A percentile compares a stretch with the other conserved stretches of the same genome.
phyloP scores from a whole-genome alignment of 1,140 invertebrate genomes.

The Phymorhynchus buccinoides region DNA sequence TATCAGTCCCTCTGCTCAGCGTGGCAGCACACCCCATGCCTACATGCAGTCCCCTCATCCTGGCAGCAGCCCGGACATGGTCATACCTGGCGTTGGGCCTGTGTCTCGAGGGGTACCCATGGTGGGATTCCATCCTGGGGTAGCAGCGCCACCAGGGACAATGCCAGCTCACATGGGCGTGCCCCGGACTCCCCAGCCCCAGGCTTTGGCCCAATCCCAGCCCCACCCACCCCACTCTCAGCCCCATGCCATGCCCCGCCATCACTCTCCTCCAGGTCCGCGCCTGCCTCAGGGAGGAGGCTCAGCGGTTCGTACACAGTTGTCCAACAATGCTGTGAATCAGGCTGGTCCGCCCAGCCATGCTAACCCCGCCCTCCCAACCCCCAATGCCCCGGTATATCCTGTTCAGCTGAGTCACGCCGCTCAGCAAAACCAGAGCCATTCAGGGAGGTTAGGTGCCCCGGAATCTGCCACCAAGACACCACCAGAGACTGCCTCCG shows the following conservation, averaged over 20 bases:
- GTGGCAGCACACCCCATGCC: neutral
- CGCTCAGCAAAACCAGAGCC: neutral
- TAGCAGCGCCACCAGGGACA: neutral
- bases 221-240: neutral
- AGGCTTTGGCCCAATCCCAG: neutral
- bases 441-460: neutral
- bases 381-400: neutral
- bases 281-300: conserved; percentile 3
- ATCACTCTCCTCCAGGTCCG: neutral
- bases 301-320: neutral
- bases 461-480: neutral
- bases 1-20: neutral
- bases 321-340: neutral
- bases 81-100: conserved; percentile 7
- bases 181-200: neutral
- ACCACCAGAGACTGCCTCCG: neutral
- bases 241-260: neutral
- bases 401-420: conserved; percentile 11
- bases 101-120: conserved; percentile 31
- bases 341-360: neutral
- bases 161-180: neutral
- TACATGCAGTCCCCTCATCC: neutral
- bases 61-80: neutral
- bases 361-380: neutral
- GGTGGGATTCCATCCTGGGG: conserved; percentile 35